Percentiles rank a stretch among this genome's conserved stretches.
Conservation (phyloP, 2,888 invertebrate genomes). For the Tipula helvola region DNA sequence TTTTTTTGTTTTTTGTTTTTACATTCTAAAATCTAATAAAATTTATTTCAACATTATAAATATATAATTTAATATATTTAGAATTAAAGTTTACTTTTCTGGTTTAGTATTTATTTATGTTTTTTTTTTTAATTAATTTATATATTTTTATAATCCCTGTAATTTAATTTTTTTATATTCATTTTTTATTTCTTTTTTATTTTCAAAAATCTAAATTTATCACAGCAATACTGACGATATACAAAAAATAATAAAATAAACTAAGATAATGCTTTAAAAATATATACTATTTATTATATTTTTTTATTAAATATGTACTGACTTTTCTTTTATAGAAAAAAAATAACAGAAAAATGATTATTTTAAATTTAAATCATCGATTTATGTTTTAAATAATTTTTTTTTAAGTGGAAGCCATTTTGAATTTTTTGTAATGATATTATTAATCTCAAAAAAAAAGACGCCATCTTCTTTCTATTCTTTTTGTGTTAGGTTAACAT, state of each 20-base stretch:
- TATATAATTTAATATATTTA: not conserved
- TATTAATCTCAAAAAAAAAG: not conserved
- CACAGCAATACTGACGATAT: conserved; percentile 4
- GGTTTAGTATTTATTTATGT: not conserved
- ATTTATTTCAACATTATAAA: not conserved
- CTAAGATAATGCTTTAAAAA: not conserved
- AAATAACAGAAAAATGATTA: not conserved
- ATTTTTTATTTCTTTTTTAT: not conserved
- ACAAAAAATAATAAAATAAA: not conserved
- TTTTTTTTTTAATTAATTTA: not conserved
- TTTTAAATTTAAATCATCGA: not conserved
- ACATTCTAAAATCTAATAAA: not conserved
- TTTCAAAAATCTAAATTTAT: conserved; percentile 4
- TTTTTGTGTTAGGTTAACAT: not conserved
- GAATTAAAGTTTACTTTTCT: not conserved
- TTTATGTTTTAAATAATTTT: not conserved
- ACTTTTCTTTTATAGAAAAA: not conserved
- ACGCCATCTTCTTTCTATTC: not conserved
- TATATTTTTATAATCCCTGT: not conserved
- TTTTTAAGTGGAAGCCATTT: not conserved
- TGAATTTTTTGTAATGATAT: not conserved
- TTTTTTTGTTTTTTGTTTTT: not conserved
- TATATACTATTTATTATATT: not conserved
- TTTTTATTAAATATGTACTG: not conserved
- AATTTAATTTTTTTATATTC: not conserved